Conservation (phyloP, 2,888 invertebrate genomes). For the Auanema freiburgensis region DNA sequence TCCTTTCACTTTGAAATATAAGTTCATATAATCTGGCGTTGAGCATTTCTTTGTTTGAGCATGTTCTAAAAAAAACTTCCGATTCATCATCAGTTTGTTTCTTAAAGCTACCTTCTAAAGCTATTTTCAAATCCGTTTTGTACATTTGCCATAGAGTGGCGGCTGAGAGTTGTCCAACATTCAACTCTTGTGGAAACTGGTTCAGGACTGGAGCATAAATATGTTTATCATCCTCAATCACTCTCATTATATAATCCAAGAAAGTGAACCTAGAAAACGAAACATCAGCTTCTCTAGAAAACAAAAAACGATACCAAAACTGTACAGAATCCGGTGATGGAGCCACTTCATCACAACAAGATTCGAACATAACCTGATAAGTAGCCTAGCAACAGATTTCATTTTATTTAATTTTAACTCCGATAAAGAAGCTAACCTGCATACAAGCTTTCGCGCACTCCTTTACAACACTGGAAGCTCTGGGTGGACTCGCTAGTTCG, state of each 20-base stretch:
- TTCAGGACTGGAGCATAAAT: constrained; percentile 96
- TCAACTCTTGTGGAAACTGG: constrained; percentile 81
- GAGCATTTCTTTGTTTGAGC: constrained; percentile 92
- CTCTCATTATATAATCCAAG: constrained; percentile 77
- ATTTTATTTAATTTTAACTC: too few relatives aligned
- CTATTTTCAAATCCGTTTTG: constrained; percentile 88
- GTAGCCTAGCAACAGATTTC: constrained; percentile 82
- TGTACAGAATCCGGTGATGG: constrained; percentile 52
- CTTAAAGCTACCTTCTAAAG: constrained; percentile 75
- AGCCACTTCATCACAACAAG: constrained; percentile 81
- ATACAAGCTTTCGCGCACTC: constrained; percentile 99
- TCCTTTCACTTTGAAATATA: constrained; percentile 96
- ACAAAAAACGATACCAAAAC: constrained; percentile 58
- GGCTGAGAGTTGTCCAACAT: constrained; percentile 95
- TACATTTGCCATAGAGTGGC: constrained; percentile 97
- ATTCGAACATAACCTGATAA: constrained; percentile 98
- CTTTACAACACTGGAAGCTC: constrained; percentile 97
- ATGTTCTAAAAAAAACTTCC: constrained; percentile 75
- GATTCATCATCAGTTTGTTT: constrained; percentile 7
- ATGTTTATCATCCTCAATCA: constrained; percentile 97
- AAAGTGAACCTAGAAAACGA: constrained; percentile 20
- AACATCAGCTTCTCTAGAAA: background rate
- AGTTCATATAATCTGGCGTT: constrained; percentile 98
- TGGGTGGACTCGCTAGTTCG: constrained; percentile 94
- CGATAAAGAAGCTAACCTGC: constrained; percentile 47